phyloP scores from a whole-genome alignment of 2,888 invertebrate species.

The Netelia inedita region DNA sequence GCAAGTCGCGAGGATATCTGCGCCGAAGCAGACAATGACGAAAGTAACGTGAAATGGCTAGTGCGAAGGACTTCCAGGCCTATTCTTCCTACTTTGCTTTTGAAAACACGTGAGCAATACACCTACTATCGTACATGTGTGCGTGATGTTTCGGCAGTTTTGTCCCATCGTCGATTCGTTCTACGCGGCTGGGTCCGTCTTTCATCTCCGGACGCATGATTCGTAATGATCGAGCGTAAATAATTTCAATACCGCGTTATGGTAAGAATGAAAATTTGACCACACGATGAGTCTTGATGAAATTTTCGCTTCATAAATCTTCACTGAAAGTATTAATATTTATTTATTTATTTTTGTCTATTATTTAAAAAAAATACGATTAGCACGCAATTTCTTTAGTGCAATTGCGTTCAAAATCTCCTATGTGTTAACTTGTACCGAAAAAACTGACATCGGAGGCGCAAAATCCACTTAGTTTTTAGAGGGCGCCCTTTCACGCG shows the following conservation, averaged over 20 bases:
- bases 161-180: constrained; percentile 51
- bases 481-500: constrained; percentile 75
- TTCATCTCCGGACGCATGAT: constrained; percentile 37
- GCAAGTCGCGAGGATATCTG: constrained; percentile 17
- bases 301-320: background rate
- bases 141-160: constrained; percentile 38
- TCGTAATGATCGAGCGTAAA: constrained; percentile 62
- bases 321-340: background rate
- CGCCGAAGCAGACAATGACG: constrained; percentile 45
- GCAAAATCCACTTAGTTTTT: constrained; percentile 81
- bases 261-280: constrained; percentile 35
- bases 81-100: constrained; percentile 44
- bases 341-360: background rate
- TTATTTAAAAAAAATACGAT: background rate
- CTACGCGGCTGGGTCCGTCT: constrained; percentile 42
- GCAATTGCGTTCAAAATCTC: background rate
- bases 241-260: constrained; percentile 46
- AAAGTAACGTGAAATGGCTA: constrained; percentile 47
- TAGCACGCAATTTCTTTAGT: background rate
- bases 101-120: constrained; percentile 2
- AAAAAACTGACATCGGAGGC: constrained; percentile 40
- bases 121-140: constrained; percentile 1
- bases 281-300: constrained; percentile 18
- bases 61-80: constrained; percentile 28
- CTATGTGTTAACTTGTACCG: background rate